Percentiles rank a stretch among this genome's conserved stretches.
Conservation (phyloP, 2,797 vertebrate genomes). For the Botia almorhae region DNA sequence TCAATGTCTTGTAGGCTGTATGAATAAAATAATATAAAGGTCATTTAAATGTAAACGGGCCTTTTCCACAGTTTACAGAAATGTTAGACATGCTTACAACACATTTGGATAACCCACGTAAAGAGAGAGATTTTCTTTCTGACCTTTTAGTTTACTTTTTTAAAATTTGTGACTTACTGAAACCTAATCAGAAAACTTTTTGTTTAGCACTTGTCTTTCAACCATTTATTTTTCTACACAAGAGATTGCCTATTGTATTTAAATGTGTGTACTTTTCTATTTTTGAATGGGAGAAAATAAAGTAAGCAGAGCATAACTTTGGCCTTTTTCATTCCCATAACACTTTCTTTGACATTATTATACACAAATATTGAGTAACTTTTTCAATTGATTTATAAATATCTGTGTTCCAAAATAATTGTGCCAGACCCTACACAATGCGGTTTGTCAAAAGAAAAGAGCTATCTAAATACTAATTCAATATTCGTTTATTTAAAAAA, state of each 20-base stretch:
- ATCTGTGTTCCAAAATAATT: not conserved
- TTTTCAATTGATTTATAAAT: too few relatives aligned
- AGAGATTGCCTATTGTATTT: slow-evolving; percentile 64
- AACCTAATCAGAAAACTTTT: slow-evolving; percentile 67
- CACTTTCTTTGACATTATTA: not conserved
- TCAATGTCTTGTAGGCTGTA: slow-evolving; percentile 12
- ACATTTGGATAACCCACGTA: not conserved
- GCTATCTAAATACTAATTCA: too few relatives aligned
- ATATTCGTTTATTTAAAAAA: too few relatives aligned
- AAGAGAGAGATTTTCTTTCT: slow-evolving; percentile 3
- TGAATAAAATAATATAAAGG: slow-evolving; percentile 14
- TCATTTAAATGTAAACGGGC: slow-evolving; percentile 15
- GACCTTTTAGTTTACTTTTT: slow-evolving; percentile 15
- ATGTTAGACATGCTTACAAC: slow-evolving; percentile 17
- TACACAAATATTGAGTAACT: not conserved
- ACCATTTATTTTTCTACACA: slow-evolving; percentile 71
- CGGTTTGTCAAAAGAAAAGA: not conserved
- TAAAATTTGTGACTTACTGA: slow-evolving; percentile 56
- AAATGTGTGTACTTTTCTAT: slow-evolving; percentile 71
- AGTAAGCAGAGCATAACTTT: slow-evolving; percentile 53
- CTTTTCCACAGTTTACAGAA: not conserved
- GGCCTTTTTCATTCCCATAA: not conserved
- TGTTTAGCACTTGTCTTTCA: slow-evolving; percentile 73
- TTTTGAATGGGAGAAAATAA: slow-evolving; percentile 66
- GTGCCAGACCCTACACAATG: not conserved